Evolutionary conservation across 2,888 invertebrate genomes (phyloP), one percentile per base, ranked within the genome.

Genomic region (Ophioninae sp.): DNA sequence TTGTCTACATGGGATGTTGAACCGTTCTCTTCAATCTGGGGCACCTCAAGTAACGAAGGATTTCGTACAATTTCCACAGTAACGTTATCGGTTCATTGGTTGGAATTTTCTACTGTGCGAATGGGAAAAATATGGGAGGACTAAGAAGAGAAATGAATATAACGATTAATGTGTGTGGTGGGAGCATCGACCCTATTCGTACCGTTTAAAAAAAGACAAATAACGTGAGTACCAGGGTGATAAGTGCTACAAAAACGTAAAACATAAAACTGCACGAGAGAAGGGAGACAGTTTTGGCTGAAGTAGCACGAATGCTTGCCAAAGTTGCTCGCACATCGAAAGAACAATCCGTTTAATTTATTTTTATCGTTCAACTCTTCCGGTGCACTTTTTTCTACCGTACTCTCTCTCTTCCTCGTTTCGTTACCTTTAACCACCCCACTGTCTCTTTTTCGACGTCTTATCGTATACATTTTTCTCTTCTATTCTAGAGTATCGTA

Each of bases 331-430:
- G 67, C 41, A 41, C 59, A 62, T 44, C 37, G 41, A 57, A 44
- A 61, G 79, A 68, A 72, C 77, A 77, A 80, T 80, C 77, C 83
- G 80, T 83, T 83, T 80, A 83, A 80, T 83, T 83, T 80, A 69
- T 83, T 80, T 80, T 80, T 80, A 77, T 80, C 75, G 79, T 79
- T 44, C 57, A 61, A 56, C 44, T 13, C 62, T 70, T 21, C 21
- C 17, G 37, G 64, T 67, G 44, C 7, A 39, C 20, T 37, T 62
- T 44, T 23, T 20, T 17, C 61, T 41, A 59, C 41, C 39, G 13
- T 50, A 59, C 56, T 65, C 50, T 56, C 65, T n/a, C 61, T 64
- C 21, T 67, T 44, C 20, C 30, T 39, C 57, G 6, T 20, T 72
- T 39, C 6, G n/a, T 8, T 21, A 23, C 69, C 6, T 1, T 70